These are phyloP conservation scores for Drosophila neocordata DNA, from an alignment of 1,140 invertebrate species.

Conservation along the genomic window DNA sequence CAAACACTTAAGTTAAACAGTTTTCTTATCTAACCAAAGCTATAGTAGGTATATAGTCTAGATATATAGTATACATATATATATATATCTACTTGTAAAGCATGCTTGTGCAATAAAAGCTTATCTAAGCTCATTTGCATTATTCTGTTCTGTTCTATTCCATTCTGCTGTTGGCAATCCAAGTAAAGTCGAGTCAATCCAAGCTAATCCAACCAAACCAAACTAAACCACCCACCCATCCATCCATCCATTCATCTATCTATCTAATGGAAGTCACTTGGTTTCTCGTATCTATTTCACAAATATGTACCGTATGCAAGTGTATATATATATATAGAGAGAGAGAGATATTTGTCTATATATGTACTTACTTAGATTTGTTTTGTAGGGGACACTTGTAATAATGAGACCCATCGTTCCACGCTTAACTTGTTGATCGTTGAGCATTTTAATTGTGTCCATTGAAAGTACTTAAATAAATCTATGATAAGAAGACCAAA, in stretches of 20 bases:
- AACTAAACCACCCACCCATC: background rate
- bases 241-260: background rate
- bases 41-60: background rate
- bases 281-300: constrained; percentile 2
- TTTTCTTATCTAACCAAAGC: constrained; percentile 36
- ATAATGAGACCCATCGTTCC: background rate
- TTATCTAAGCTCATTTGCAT: constrained; percentile 56
- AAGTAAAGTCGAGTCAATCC: background rate
- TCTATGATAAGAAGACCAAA: background rate
- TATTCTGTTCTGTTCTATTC: background rate
- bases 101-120: constrained; percentile 48
- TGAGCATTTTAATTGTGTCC: constrained; percentile 2
- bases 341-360: background rate
- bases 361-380: background rate
- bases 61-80: background rate
- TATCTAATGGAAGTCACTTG: background rate
- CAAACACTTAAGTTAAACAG: background rate
- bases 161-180: too few relatives aligned
- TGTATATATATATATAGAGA: background rate
- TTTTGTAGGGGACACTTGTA: background rate
- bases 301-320: background rate
- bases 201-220: background rate
- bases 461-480: background rate
- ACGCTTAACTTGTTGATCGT: constrained; percentile 8
- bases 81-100: background rate